Conservation (phyloP, 2,113 vertebrate species). For the Recurvirostra avosetta region DNA sequence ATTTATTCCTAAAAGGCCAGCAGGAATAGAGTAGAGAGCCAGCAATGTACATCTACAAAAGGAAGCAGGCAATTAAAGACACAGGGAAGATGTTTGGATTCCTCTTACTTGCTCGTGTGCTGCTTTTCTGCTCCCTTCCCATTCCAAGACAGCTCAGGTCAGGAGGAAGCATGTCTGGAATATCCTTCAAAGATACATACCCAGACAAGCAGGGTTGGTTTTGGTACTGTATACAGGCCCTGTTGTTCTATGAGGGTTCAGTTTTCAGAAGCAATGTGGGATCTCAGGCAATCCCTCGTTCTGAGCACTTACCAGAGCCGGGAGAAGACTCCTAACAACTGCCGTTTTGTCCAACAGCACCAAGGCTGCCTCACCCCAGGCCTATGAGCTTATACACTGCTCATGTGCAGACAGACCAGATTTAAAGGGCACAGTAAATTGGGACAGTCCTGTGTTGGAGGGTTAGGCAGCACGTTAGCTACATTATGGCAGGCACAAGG, state of each 20-base stretch:
- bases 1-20: background rate
- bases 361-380: background rate
- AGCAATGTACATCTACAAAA: background rate
- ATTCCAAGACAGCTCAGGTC: background rate
- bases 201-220: background rate
- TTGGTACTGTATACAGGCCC: background rate
- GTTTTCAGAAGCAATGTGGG: background rate
- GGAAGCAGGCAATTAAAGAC: background rate
- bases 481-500: background rate
- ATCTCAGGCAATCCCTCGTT: background rate
- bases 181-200: background rate
- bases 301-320: background rate
- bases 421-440: background rate
- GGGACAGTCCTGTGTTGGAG: too few species aligned
- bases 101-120: background rate
- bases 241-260: background rate
- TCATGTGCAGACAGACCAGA: background rate
- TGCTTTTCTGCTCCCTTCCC: background rate
- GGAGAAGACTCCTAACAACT: background rate
- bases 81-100: background rate
- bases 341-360: background rate
- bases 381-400: background rate
- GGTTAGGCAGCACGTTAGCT: background rate
- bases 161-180: background rate
- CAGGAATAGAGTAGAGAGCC: background rate